Percentiles rank a stretch among this genome's conserved stretches.
Conservation (phyloP, 2,797 vertebrate genomes). For the Sebastes alutus region DNA sequence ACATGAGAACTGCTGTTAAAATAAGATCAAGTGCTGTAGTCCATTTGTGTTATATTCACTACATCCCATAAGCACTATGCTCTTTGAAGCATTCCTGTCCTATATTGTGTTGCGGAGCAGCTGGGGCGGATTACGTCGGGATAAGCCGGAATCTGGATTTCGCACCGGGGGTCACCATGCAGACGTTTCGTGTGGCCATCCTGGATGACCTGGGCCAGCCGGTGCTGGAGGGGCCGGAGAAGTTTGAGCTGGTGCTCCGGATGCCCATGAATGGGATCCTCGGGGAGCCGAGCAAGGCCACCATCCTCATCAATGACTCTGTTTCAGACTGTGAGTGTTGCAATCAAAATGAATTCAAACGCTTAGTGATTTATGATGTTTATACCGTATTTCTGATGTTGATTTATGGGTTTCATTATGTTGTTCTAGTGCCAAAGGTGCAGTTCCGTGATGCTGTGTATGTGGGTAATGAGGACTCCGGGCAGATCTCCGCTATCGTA, state of each 20-base stretch:
- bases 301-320: conserved; percentile 91
- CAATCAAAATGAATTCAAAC: background rate
- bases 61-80: conserved; percentile 3
- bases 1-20: conserved; percentile 16
- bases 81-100: conserved; percentile 43
- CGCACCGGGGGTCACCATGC: conserved; percentile 91
- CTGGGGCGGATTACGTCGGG: conserved; percentile 93
- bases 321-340: conserved; percentile 90
- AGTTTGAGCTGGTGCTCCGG: conserved; percentile 90
- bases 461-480: conserved; percentile 85
- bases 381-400: background rate
- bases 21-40: conserved; percentile 18
- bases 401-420: conserved; percentile 19
- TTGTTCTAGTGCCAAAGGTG: conserved; percentile 89
- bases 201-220: conserved; percentile 95
- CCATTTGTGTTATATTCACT: conserved; percentile 5
- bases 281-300: conserved; percentile 88
- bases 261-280: conserved; percentile 93
- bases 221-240: conserved; percentile 90
- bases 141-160: conserved; percentile 95
- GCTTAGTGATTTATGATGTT: background rate
- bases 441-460: conserved; percentile 90
- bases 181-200: conserved; percentile 87
- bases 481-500: conserved; percentile 83
- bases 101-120: conserved; percentile 73